Base-by-base conservation (phyloP, 2,113 vertebrate species). In the Cairina moschata region DNA sequence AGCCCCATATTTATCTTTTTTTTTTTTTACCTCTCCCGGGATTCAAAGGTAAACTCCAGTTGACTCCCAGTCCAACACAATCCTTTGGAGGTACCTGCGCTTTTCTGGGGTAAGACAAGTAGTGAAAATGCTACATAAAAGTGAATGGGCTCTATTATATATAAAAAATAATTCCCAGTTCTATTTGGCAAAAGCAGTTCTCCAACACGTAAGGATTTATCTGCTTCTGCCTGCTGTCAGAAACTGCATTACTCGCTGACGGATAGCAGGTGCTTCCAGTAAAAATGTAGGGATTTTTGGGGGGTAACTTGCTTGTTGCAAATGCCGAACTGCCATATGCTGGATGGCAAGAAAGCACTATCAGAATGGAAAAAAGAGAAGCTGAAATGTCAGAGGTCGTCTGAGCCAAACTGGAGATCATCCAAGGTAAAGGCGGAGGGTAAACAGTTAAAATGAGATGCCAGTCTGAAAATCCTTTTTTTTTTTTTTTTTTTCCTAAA, bases 191-290 rank as follows among this genome's bases (percentile, higher is more conserved):
- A 32, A 68, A 58, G 59, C 44, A 26, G 34, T 32, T 77, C 62
- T 59, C 79, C 83, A 55, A 20, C 31, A 73, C 71, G 69, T 13
- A 42, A 69, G 48, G 76, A 91, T 96, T 66, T 90, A 25, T 91
- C 55, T 82, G 13, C 81, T 94, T 89, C 65, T 65, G 56, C 11
- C 58, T 82, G 48, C 71, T 76, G 50, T 72, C 62, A 93, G 50
- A 65, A 90, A 69, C 20, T 15, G 90, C 73, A 86, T 91, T 87
- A 69, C 68, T 83, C 25, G 81, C 38, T 84, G 92, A 91, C 29
- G 50, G 72, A 74, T 55, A 50, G 86, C 88, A 91, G 82, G 86
- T 83, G 86, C 55, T 81, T 68, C 86, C 72, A 79, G 91, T 52
- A 40, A 69, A 86, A 90, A 50, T 3, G 52, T 46, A 11, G 31